Base-by-base conservation (phyloP, 2,888 invertebrate species). In the Magallana nippona region DNA sequence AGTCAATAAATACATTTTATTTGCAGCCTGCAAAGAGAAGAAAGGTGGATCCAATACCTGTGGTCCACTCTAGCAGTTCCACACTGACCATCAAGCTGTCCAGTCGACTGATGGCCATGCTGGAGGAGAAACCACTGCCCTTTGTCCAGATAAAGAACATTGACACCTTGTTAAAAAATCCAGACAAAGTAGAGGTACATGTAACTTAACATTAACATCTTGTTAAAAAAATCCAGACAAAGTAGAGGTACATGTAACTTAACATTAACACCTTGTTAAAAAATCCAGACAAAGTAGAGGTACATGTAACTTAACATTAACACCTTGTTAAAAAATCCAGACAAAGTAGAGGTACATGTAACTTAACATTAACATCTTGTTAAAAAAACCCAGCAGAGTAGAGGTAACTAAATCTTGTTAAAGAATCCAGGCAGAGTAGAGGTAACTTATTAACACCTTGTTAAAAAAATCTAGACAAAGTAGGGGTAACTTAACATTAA, bases 401-500 rank as follows among this genome's bases (percentile, higher is more conserved):
- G 92, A 93, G 91, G 93, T 93, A 86, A 8, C n/a, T n/a, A n/a
- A n/a, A 3, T 44, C 62, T 86, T 93, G 19, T 85, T 93, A 78
- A 86, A 91, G 27, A 87, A 90, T 27, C 84, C 92, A 10, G 92
- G 91, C 63, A 88, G 86, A 79, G 87, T 93, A 56, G 92, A 93
- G 91, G 93, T 93, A 86, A n/a, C 8, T 0, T 44, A 90, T 92
- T 55, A 88, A 90, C 63, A 84, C 88, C 62, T 86, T 93, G 19
- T 85, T 93, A 78, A 86, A 91, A 22, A 87, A 90, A n/a, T 27
- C 84, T 92, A 10, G 92, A 92, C 63, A 88, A 85, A 79, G 87
- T 93, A 56, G 92, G 93, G 91, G 93, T 93, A 86, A n/a, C 8
- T 0, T 44, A 89, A 90, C 15, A 90, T 92, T 55, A 88, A 90